These are phyloP conservation scores for Smithornis capensis DNA, from an alignment of 2,113 vertebrate species.

Conservation along the genomic window DNA sequence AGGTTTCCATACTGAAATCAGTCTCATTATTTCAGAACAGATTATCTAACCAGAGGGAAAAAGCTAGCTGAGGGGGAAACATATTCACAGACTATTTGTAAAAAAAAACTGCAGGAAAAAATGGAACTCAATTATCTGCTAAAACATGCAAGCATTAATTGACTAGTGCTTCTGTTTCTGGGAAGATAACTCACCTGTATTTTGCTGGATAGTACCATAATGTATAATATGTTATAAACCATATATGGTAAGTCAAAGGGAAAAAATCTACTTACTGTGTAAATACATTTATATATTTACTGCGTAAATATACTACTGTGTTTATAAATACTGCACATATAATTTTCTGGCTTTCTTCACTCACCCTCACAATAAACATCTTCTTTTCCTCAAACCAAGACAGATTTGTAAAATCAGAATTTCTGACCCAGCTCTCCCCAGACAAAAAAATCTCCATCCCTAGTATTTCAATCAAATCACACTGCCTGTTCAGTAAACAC, in stretches of 20 bases:
- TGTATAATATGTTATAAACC: not conserved
- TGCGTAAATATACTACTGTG: too few relatives aligned
- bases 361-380: not conserved
- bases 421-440: not conserved
- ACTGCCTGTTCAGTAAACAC: not conserved
- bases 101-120: not conserved
- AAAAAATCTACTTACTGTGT: not conserved
- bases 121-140: not conserved
- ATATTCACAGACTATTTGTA: not conserved
- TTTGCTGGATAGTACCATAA: not conserved
- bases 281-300: too few relatives aligned
- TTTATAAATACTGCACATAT: not conserved
- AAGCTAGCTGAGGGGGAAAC: not conserved
- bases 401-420: not conserved
- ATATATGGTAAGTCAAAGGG: not conserved
- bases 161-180: not conserved
- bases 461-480: not conserved
- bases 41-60: constrained; percentile 19
- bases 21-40: not conserved
- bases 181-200: not conserved
- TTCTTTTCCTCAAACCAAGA: not conserved
- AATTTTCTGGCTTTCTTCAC: not conserved
- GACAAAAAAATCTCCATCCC: not conserved
- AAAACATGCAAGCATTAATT: not conserved
- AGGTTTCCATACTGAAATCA: constrained; percentile 6